These are phyloP conservation scores for Australoheros scitulus DNA, from an alignment of 2,113 vertebrate species.

Conservation along the genomic window DNA sequence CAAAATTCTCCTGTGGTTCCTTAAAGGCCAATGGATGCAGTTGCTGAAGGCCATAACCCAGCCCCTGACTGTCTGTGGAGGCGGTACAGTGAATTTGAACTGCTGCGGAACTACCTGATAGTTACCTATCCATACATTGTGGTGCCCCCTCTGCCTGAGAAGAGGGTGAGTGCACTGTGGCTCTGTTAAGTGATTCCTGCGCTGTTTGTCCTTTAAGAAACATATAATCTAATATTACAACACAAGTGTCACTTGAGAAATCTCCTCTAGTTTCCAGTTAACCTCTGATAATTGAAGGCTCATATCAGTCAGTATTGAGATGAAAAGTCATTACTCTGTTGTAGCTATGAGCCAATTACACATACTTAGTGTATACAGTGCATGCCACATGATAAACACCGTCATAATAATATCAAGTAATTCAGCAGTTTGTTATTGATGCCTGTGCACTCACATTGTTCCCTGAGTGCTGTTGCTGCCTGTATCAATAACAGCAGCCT, in stretches of 20 bases:
- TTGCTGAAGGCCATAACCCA: constrained; percentile 82
- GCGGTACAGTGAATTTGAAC: constrained; percentile 95
- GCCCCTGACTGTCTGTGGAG: constrained; percentile 93
- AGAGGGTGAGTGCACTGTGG: constrained; percentile 85
- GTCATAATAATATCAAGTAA: background rate
- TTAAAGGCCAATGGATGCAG: constrained; percentile 84
- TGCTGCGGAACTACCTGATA: constrained; percentile 89
- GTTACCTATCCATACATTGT: constrained; percentile 89
- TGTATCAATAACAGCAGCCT: background rate
- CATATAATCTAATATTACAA: background rate
- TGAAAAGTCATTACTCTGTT: background rate
- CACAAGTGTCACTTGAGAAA: background rate
- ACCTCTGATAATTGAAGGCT: background rate
- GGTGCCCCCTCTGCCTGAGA: constrained; percentile 93
- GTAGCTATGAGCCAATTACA: no score
- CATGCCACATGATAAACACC: background rate
- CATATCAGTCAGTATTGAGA: background rate
- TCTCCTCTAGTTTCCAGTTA: background rate
- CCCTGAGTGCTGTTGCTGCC: no score
- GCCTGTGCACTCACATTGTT: no score
- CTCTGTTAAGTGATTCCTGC: background rate
- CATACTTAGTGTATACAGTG: background rate
- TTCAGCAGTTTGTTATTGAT: background rate
- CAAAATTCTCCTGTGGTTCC: background rate
- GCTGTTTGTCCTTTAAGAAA: background rate